These are phyloP conservation scores for Lepidostoma basale DNA, from an alignment of 1,140 invertebrate genomes.

Conservation along the genomic window DNA sequence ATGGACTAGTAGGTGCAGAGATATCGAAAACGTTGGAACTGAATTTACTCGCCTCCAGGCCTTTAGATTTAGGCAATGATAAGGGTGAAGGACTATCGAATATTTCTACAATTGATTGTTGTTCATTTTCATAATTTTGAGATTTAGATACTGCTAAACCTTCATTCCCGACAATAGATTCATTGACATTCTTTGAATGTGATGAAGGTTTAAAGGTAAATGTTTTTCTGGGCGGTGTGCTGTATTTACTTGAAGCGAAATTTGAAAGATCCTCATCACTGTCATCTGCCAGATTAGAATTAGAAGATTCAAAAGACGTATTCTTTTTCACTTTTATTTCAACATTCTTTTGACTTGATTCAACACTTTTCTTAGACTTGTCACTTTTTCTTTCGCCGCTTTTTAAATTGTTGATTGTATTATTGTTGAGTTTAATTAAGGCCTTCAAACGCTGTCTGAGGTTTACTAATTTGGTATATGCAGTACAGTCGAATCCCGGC, in stretches of 20 bases:
- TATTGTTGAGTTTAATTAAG: constrained; percentile 35
- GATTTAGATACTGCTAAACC: background rate
- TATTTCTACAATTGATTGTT: background rate
- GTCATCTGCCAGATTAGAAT: background rate
- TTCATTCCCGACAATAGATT: background rate
- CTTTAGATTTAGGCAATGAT: background rate
- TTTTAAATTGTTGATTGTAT: constrained; percentile 18
- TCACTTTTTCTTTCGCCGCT: constrained; percentile 3
- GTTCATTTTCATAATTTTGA: background rate
- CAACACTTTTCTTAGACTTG: background rate
- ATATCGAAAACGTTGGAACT: background rate
- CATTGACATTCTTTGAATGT: constrained; percentile 1
- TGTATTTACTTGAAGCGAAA: constrained; percentile 33
- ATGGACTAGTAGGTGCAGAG: background rate
- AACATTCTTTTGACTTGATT: background rate
- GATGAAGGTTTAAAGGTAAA: constrained; percentile 1
- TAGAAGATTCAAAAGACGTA: constrained; percentile 1
- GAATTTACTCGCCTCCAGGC: background rate
- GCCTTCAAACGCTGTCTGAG: constrained; percentile 41
- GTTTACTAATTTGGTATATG: constrained; percentile 53
- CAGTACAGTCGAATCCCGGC: constrained; percentile 52
- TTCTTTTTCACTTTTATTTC: background rate
- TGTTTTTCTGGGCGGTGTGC: constrained; percentile 13
- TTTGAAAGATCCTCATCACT: constrained; percentile 38
- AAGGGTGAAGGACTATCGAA: background rate